Percentiles rank a stretch among this genome's conserved stretches.
phyloP scores from a whole-genome alignment of 2,888 invertebrate genomes.

The Drosophila anomalata region DNA sequence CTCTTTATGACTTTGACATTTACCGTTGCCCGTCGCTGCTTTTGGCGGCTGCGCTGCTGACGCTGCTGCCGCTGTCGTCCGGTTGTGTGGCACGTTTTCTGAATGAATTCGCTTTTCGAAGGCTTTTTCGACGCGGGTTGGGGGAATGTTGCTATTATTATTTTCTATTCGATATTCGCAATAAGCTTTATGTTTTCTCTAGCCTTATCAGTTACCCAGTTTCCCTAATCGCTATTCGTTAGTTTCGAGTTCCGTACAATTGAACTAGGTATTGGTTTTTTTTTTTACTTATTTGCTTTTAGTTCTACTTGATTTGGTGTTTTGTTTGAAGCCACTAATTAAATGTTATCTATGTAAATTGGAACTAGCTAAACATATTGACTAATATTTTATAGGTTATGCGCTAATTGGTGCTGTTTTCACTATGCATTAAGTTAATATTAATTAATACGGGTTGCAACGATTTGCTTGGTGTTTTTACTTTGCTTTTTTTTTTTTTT shows the following conservation, averaged over 20 bases:
- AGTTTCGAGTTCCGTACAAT: constrained; percentile 56
- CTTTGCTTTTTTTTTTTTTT: constrained; percentile 46
- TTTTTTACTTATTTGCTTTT: constrained; percentile 40
- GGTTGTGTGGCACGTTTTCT: constrained; percentile 76
- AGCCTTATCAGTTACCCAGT: constrained; percentile 55
- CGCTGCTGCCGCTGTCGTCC: constrained; percentile 49
- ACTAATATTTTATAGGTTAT: constrained; percentile 55
- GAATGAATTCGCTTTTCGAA: constrained; percentile 67
- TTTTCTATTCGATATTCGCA: constrained; percentile 42
- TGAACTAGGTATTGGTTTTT: constrained; percentile 57
- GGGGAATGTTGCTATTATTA: constrained; percentile 39
- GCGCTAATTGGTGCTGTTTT: constrained; percentile 73
- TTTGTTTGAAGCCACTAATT: constrained; percentile 80
- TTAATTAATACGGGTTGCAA: constrained; percentile 32
- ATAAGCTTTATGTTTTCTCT: constrained; percentile 58
- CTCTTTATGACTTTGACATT: constrained; percentile 77
- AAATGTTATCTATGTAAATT: constrained; percentile 63
- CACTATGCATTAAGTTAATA: constrained; percentile 45
- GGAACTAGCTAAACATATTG: constrained; percentile 73
- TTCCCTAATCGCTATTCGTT: constrained; percentile 81
- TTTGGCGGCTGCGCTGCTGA: constrained; percentile 8
- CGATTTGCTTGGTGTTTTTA: constrained; percentile 63
- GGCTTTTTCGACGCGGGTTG: constrained; percentile 39
- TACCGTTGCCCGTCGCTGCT: constrained; percentile 39
- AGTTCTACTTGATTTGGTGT: constrained; percentile 75